These are phyloP conservation scores for Odontothrips loti DNA, from an alignment of 2,888 invertebrate genomes.

Conservation along the genomic window DNA sequence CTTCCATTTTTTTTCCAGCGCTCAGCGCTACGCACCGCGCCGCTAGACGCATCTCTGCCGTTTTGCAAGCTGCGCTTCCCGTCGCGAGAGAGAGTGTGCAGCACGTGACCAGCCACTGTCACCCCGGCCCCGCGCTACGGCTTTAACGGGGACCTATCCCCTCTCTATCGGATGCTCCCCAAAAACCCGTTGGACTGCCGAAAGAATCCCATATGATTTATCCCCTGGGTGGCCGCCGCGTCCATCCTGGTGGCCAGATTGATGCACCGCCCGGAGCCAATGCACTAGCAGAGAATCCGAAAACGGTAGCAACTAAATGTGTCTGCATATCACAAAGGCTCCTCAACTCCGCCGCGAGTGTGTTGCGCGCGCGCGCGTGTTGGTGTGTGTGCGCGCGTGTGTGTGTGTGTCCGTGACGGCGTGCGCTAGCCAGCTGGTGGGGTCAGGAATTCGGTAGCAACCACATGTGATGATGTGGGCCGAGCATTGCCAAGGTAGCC, in stretches of 20 bases:
- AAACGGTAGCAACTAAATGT: background rate
- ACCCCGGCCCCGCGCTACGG: background rate
- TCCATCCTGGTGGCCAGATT: background rate
- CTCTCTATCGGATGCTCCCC: too few species aligned
- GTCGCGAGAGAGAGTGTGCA: background rate
- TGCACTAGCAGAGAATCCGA: background rate
- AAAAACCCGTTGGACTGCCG: too few species aligned
- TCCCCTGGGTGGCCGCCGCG: background rate
- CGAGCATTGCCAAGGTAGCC: background rate
- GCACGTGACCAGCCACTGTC: background rate
- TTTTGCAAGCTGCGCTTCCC: too few species aligned
- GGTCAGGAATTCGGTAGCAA: constrained; percentile 25
- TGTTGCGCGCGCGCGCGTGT: background rate
- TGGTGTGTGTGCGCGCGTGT: background rate
- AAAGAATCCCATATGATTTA: constrained; percentile 3
- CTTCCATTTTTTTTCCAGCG: too few species aligned
- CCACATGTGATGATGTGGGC: constrained; percentile 21
- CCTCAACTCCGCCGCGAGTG: background rate
- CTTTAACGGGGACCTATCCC: too few species aligned
- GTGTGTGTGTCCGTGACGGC: background rate
- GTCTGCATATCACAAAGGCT: background rate
- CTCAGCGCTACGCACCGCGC: too few species aligned
- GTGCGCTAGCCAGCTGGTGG: constrained; percentile 7
- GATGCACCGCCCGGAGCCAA: background rate
- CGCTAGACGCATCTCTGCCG: too few species aligned